Conservation (phyloP, 2,888 invertebrate species). For the Dryocosmus kuriphilus region DNA sequence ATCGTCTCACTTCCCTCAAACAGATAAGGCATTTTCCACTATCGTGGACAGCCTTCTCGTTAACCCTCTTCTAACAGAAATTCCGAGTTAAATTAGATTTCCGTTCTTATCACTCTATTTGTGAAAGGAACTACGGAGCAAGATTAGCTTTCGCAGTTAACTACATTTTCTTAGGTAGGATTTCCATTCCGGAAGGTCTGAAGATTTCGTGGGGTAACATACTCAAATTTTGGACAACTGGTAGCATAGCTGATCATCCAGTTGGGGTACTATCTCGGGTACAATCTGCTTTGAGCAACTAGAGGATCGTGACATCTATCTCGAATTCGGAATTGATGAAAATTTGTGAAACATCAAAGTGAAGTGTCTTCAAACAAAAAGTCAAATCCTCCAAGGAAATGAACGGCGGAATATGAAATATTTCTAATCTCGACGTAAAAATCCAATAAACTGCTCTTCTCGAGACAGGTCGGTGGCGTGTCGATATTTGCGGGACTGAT, state of each 20-base stretch:
- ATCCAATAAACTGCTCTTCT: conserved; percentile 32
- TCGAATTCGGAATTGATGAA: no score
- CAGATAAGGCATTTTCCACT: conserved; percentile 30
- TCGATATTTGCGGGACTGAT: conserved; percentile 35
- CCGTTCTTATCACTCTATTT: background rate
- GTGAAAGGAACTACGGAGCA: background rate
- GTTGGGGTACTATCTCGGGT: no score
- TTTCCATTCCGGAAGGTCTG: no score
- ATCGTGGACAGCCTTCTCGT: conserved; percentile 21
- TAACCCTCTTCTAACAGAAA: conserved; percentile 25
- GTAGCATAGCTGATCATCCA: no score
- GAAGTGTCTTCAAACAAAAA: no score
- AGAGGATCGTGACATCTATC: no score
- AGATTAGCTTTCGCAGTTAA: background rate
- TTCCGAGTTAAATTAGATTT: conserved; percentile 20
- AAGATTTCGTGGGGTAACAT: no score
- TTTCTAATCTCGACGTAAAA: conserved; percentile 27
- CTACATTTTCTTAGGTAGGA: background rate
- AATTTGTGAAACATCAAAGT: no score
- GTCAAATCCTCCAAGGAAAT: background rate
- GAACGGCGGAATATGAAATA: background rate
- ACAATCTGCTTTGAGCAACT: no score
- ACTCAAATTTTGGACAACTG: no score
- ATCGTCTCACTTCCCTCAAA: conserved; percentile 26
- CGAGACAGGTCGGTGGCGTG: conserved; percentile 17